phyloP scores from a whole-genome alignment of 1,140 invertebrate species.

The Bombus sibiricus region DNA sequence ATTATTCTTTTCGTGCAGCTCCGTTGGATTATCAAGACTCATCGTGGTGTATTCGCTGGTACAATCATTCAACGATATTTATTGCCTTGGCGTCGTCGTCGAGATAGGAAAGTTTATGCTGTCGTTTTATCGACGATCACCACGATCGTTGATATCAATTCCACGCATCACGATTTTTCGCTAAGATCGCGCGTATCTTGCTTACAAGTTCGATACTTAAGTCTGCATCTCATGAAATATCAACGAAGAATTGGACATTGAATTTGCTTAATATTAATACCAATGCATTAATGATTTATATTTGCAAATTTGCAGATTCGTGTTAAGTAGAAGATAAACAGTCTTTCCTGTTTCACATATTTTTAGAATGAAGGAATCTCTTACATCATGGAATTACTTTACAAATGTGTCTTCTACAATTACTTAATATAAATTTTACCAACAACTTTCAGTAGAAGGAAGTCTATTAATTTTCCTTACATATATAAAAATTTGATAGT shows the following conservation, averaged over 20 bases:
- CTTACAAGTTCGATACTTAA: background rate
- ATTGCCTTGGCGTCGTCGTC: background rate
- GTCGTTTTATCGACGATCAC: background rate
- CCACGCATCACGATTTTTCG: background rate
- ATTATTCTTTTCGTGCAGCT: slow-evolving; percentile 18
- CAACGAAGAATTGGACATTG: too few species aligned
- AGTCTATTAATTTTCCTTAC: background rate
- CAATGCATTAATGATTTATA: background rate
- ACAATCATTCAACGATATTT: slow-evolving; percentile 23
- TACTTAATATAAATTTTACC: background rate
- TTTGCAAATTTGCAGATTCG: too few species aligned
- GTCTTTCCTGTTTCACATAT: too few species aligned
- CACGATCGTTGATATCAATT: background rate
- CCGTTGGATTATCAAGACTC: slow-evolving; percentile 28
- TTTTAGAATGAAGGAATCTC: too few species aligned
- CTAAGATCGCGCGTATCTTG: background rate
- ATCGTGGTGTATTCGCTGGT: background rate
- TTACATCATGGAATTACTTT: background rate
- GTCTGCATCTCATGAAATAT: too few species aligned
- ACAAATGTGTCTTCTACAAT: background rate
- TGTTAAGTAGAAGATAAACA: too few species aligned
- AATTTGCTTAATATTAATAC: too few species aligned
- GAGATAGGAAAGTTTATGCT: background rate
- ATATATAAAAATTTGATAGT: background rate
- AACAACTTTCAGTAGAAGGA: background rate